These are phyloP conservation scores for Sarcophaga variegata DNA, from an alignment of 2,888 invertebrate species.

Conservation along the genomic window DNA sequence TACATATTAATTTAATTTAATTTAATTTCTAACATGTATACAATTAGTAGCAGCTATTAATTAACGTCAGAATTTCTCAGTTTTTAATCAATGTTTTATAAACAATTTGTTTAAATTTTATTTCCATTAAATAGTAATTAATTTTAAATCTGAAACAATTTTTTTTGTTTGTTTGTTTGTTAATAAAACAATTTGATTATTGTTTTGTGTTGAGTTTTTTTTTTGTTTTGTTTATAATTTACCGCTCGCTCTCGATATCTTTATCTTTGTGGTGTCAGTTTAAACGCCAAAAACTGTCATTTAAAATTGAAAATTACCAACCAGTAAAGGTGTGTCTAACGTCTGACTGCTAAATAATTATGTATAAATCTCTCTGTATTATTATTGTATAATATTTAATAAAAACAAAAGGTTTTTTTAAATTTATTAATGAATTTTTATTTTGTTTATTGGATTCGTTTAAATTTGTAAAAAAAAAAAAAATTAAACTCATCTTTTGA, in stretches of 20 bases:
- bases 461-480: too few species aligned
- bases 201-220: too few species aligned
- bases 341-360: not conserved
- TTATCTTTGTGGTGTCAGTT: conserved; percentile 63
- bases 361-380: not conserved
- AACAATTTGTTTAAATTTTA: not conserved
- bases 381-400: too few species aligned
- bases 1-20: not conserved
- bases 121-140: not conserved
- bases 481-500: too few species aligned
- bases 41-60: not conserved
- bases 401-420: too few species aligned
- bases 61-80: not conserved
- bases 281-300: conserved; percentile 61
- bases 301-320: conserved; percentile 44
- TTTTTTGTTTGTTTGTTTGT: not conserved
- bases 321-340: conserved; percentile 58
- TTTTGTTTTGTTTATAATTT: not conserved
- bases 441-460: too few species aligned
- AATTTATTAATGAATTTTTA: too few species aligned
- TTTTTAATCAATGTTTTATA: not conserved
- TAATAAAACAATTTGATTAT: not conserved
- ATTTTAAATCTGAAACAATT: not conserved
- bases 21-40: too few species aligned
- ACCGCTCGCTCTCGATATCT: conserved; percentile 18